Conservation (phyloP, 2,888 invertebrate species). For the Drosophila paramelanica region DNA sequence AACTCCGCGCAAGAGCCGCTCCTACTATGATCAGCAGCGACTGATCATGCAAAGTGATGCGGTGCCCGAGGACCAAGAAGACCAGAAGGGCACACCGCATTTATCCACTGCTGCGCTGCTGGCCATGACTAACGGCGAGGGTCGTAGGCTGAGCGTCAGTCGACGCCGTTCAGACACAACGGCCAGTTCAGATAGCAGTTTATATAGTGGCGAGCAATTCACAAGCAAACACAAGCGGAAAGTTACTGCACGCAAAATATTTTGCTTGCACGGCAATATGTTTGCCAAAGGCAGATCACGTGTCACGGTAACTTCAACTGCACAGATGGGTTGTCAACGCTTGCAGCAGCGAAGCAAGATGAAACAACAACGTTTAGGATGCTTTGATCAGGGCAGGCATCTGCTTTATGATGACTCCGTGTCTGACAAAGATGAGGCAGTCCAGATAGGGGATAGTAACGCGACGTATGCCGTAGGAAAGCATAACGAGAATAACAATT, state of each 20-base stretch:
- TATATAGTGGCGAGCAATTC: not conserved
- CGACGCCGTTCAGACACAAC: not conserved
- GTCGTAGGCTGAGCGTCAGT: conserved; percentile 12
- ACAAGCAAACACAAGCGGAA: conserved; percentile 29
- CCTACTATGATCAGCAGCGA: conserved; percentile 59
- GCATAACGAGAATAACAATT: conserved; percentile 46
- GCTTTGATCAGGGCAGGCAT: conserved; percentile 49
- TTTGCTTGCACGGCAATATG: conserved; percentile 68
- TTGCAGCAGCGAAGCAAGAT: conserved; percentile 40
- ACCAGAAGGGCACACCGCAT: conserved; percentile 35
- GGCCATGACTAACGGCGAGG: conserved; percentile 9
- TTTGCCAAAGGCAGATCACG: conserved; percentile 57
- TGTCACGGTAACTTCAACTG: not conserved
- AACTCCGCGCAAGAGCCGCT: conserved; percentile 82
- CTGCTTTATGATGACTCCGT: conserved; percentile 8
- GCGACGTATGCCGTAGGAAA: conserved; percentile 12
- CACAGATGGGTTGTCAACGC: conserved; percentile 18
- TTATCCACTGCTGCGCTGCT: conserved; percentile 25
- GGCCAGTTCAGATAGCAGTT: conserved; percentile 37
- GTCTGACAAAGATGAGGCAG: not conserved
- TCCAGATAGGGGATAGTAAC: not conserved
- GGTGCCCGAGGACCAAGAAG: not conserved
- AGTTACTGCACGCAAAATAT: conserved; percentile 32
- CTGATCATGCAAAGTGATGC: conserved; percentile 18
- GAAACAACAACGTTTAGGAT: conserved; percentile 40